phyloP scores from a whole-genome alignment of 2,888 invertebrate genomes.

The Heliconius ethilla region DNA sequence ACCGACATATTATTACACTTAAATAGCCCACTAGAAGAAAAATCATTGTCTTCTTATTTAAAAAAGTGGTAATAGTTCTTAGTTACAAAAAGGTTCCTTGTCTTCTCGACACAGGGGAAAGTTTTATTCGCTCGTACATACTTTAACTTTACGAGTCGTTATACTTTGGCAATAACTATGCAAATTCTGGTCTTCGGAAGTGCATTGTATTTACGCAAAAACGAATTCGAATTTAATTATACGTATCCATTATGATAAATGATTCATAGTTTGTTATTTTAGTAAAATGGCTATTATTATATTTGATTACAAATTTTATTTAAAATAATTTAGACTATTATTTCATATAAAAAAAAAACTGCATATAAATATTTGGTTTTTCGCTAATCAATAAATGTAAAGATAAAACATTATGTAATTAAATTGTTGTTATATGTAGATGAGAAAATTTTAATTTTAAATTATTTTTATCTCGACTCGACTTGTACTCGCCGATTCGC shows the following conservation, averaged over 20 bases:
- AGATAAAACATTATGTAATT: background rate
- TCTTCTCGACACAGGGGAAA: slow-evolving; percentile 47
- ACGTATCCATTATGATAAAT: background rate
- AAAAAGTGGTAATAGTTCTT: slow-evolving; percentile 48
- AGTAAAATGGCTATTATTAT: background rate
- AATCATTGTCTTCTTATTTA: slow-evolving; percentile 45
- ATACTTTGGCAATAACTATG: slow-evolving; percentile 44
- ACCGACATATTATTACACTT: background rate
- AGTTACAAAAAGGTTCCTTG: slow-evolving; percentile 49
- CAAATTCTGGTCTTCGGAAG: slow-evolving; percentile 38
- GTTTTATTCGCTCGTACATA: slow-evolving; percentile 48
- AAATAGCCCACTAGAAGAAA: slow-evolving; percentile 13
- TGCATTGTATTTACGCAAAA: slow-evolving; percentile 28
- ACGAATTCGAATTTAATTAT: slow-evolving; percentile 6
- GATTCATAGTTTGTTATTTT: background rate
- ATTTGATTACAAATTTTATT: too few species aligned
- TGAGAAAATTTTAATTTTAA: background rate
- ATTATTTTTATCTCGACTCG: background rate
- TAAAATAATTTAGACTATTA: too few species aligned
- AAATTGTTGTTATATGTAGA: background rate
- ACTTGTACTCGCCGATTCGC: background rate
- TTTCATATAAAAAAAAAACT: too few species aligned
- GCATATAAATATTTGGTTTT: background rate
- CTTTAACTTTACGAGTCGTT: slow-evolving; percentile 42
- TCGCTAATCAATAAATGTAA: background rate